A percentile compares a stretch with the other conserved stretches of the same genome.
phyloP scores from a whole-genome alignment of 1,140 invertebrate genomes.

The Dreissena rostriformis region DNA sequence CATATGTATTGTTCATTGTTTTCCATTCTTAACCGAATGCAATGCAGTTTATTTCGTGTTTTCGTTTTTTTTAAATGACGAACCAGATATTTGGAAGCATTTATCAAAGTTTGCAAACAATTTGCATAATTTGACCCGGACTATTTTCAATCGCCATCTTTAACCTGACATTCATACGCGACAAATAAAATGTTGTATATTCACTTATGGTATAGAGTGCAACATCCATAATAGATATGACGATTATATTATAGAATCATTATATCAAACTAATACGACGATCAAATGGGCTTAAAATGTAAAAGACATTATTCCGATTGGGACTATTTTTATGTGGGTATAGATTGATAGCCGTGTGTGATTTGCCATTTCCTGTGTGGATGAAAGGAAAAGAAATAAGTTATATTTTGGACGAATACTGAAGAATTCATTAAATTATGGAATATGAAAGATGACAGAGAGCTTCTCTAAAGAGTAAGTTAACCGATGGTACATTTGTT shows the following conservation, averaged over 20 bases:
- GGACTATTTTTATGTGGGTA: conserved; percentile 44
- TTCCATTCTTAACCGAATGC: background rate
- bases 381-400: conserved; percentile 43
- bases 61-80: background rate
- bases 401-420: conserved; percentile 47
- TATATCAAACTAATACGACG: background rate
- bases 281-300: background rate
- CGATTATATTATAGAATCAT: too few species aligned
- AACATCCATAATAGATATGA: too few species aligned
- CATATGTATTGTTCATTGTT: background rate
- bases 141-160: conserved; percentile 52
- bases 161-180: background rate
- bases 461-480: conserved; percentile 65
- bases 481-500: background rate
- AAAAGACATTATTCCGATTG: background rate
- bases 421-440: conserved; percentile 59
- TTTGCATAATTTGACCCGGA: conserved; percentile 50
- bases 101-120: background rate
- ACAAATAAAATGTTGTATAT: too few species aligned
- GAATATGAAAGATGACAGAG: conserved; percentile 68
- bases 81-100: background rate
- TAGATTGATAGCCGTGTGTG: conserved; percentile 35
- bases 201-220: too few species aligned
- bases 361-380: conserved; percentile 68
- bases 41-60: background rate